A percentile compares a stretch with the other conserved stretches of the same genome.
phyloP scores from a whole-genome alignment of 2,888 invertebrate species.

The Meiosimyza platycephala region DNA sequence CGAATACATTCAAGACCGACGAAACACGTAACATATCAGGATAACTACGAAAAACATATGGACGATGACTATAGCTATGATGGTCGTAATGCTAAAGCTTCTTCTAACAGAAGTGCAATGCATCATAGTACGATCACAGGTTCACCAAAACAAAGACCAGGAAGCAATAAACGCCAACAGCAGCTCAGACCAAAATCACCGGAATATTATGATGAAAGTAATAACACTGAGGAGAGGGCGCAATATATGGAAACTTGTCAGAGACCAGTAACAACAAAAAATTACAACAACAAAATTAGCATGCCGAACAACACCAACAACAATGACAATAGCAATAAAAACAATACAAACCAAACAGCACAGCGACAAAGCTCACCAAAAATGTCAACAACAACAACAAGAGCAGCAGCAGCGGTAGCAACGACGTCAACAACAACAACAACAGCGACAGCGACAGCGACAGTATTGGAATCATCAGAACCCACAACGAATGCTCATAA shows the following conservation, averaged over 20 bases:
- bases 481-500: conserved; percentile 48
- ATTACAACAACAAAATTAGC: conserved; percentile 23
- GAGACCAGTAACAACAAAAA: conserved; percentile 29
- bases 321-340: conserved; percentile 38
- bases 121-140: background rate
- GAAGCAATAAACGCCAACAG: conserved; percentile 34
- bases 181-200: background rate
- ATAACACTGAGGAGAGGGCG: background rate
- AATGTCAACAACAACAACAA: conserved; percentile 42
- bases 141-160: conserved; percentile 25
- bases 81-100: conserved; percentile 38
- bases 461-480: conserved; percentile 34
- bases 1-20: conserved; percentile 47
- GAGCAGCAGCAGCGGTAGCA: conserved; percentile 26
- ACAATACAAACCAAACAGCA: conserved; percentile 28
- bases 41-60: conserved; percentile 43
- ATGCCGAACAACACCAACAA: conserved; percentile 22
- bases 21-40: conserved; percentile 56
- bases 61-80: conserved; percentile 11
- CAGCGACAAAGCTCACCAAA: conserved; percentile 55
- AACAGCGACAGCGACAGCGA: conserved; percentile 38
- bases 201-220: conserved; percentile 21
- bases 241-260: conserved; percentile 57
- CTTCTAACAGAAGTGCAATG: conserved; percentile 14
- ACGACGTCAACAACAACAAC: conserved; percentile 37